Evolutionary conservation across 2,888 invertebrate species (phyloP).

Genomic region (Uloborus plumipes): DNA sequence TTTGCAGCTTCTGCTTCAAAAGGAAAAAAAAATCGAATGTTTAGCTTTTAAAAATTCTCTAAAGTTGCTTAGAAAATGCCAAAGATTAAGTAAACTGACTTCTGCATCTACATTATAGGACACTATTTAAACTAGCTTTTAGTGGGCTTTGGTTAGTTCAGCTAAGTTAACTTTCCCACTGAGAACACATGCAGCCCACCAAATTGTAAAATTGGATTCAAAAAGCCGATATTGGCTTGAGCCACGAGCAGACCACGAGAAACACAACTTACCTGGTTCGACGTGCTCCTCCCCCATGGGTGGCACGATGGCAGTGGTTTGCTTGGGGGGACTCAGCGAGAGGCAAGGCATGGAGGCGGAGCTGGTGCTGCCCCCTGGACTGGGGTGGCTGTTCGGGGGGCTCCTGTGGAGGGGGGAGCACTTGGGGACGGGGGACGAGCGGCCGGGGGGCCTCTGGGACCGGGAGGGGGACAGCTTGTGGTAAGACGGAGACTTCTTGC

Average conservation of each 20-base stretch:
- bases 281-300: background rate
- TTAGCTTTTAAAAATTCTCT: background rate
- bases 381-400: slow-evolving; percentile 49
- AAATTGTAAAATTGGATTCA: no score
- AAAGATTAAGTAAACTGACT: no score
- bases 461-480: slow-evolving; percentile 49
- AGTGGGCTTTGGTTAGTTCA: no score
- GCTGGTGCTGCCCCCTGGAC: slow-evolving; percentile 38
- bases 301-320: background rate
- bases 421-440: slow-evolving; percentile 72
- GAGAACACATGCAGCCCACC: no score
- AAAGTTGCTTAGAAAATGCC: no score
- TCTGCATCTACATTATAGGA: no score
- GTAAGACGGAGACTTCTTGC: slow-evolving; percentile 63
- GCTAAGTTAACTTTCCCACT: no score
- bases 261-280: background rate
- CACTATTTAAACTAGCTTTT: no score
- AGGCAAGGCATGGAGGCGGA: slow-evolving; percentile 64
- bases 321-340: slow-evolving; percentile 22
- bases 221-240: no score
- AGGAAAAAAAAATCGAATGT: no score
- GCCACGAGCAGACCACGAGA: no score
- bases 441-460: slow-evolving; percentile 72
- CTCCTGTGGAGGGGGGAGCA: slow-evolving; percentile 64
- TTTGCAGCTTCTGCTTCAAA: no score